Base-by-base conservation (phyloP, 2,888 invertebrate species). In the Atrina japonica region DNA sequence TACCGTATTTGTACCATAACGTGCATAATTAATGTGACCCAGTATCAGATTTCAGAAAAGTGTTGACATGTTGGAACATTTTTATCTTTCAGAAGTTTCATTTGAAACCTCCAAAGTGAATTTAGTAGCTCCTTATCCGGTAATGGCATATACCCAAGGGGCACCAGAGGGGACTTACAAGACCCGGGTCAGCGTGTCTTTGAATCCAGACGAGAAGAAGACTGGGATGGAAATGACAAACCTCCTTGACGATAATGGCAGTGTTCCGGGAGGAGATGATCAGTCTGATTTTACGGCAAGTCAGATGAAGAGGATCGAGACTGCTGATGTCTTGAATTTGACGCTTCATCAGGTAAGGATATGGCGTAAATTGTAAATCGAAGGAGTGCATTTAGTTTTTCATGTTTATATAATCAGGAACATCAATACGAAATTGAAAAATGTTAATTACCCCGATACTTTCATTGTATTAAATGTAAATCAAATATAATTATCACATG, bases 321-420 rank as follows among this genome's bases (percentile, higher is more conserved):
- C 67, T 49, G 47, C 76, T 0, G 79, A 80, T 43, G 69, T 70
- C 0, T 73, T 78, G 25, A 79, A 78, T 49, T 65, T 79, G 29
- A 78, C 79, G 1, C 65, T 82, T 16, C 78, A 79, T 65, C 82
- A 82, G 78, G 81, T 80, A 72, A 55, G 53, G 21, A 6, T 14
- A n/a, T 43, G 43, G 5, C 27, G 2, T 14, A 52, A 6, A 52
- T 3, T 3, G 52, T 11, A 16, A 3, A 52, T 21, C 9, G n/a
- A n/a, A n/a, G n/a, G n/a, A n/a, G n/a, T n/a, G n/a, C n/a, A n/a
- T n/a, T n/a, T n/a, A n/a, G n/a, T n/a, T n/a, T n/a, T n/a, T n/a
- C n/a, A n/a, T n/a, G n/a, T n/a, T n/a, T n/a, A n/a, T n/a, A n/a
- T n/a, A n/a, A n/a, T n/a, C n/a, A n/a, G n/a, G n/a, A n/a, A n/a